phyloP scores from a whole-genome alignment of 2,113 vertebrate genomes.

The Sinocyclocheilus rhinocerous region DNA sequence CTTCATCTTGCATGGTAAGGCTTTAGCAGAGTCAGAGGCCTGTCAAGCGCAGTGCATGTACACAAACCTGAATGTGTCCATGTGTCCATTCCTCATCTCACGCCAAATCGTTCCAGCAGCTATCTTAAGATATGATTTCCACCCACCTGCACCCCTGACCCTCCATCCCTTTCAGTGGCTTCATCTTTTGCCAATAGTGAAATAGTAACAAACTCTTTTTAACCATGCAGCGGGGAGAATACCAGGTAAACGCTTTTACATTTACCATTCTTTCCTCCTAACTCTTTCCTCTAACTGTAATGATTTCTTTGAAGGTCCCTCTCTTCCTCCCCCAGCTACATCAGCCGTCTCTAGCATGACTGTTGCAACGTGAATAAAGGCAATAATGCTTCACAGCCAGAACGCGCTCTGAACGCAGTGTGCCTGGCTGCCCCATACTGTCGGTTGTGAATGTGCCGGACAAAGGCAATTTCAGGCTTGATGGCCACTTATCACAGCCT shows the following conservation, averaged over 20 bases:
- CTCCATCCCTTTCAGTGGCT: slow-evolving; percentile 53
- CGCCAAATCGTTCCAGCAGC: neutral
- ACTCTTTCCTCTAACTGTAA: slow-evolving; percentile 33
- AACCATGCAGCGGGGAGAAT: slow-evolving; percentile 83
- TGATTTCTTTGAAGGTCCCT: slow-evolving; percentile 28
- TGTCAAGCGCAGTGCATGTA: neutral
- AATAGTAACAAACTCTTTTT: slow-evolving; percentile 76
- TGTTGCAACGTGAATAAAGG: slow-evolving; percentile 11
- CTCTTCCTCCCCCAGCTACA: slow-evolving; percentile 31
- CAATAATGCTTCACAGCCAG: slow-evolving; percentile 25
- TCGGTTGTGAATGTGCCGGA: neutral
- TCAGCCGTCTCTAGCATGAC: slow-evolving; percentile 41
- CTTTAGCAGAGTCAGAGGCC: slow-evolving; percentile 15
- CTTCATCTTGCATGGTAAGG: slow-evolving; percentile 29
- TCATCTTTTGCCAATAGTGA: slow-evolving; percentile 62
- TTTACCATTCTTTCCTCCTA: slow-evolving; percentile 37
- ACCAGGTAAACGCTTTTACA: slow-evolving; percentile 78
- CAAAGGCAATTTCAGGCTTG: slow-evolving; percentile 28
- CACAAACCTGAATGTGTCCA: too few species aligned
- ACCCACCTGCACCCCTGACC: neutral
- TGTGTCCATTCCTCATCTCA: slow-evolving; percentile 18
- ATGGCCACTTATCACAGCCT: slow-evolving; percentile 18
- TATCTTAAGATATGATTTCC: slow-evolving; percentile 4
- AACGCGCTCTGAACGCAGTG: slow-evolving; percentile 17
- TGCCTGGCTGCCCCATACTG: neutral